phyloP scores from a whole-genome alignment of 2,113 vertebrate genomes.

The Anseranas semipalmata region DNA sequence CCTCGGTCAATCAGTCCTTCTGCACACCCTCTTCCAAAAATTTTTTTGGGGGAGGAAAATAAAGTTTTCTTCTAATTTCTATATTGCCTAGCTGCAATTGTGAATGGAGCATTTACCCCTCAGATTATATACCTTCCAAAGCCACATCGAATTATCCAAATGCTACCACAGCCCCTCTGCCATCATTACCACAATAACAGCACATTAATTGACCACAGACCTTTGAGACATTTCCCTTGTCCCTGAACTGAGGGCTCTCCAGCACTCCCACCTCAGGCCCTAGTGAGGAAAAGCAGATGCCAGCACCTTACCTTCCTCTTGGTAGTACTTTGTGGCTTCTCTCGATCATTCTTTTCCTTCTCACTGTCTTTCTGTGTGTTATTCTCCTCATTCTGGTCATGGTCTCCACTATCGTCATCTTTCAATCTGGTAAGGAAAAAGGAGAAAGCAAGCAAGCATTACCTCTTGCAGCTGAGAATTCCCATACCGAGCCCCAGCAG shows the following conservation, averaged over 20 bases:
- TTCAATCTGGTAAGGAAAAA: constrained; percentile 74
- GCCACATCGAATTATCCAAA: neutral
- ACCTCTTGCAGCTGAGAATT: neutral
- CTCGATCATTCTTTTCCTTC: constrained; percentile 85
- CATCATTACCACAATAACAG: neutral
- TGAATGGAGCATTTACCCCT: neutral
- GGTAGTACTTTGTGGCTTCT: constrained; percentile 76
- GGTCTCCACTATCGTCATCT: constrained; percentile 87
- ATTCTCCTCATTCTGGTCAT: constrained; percentile 87
- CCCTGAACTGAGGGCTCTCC: neutral
- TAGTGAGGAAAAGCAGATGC: neutral
- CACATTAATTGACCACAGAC: neutral
- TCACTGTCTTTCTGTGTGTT: constrained; percentile 89
- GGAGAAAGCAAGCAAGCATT: neutral
- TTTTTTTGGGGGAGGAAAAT: neutral
- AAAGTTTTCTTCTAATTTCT: neutral
- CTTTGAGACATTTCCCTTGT: neutral
- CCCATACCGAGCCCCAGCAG: neutral
- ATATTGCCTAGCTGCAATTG: neutral
- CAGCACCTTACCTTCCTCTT: constrained; percentile 79
- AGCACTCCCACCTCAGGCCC: neutral
- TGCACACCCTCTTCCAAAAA: accelerated
- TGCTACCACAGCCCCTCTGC: accelerated
- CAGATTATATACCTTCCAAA: neutral
- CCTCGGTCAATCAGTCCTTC: neutral